Conservation (phyloP, 2,888 invertebrate species). For the Euplexia lucipara region DNA sequence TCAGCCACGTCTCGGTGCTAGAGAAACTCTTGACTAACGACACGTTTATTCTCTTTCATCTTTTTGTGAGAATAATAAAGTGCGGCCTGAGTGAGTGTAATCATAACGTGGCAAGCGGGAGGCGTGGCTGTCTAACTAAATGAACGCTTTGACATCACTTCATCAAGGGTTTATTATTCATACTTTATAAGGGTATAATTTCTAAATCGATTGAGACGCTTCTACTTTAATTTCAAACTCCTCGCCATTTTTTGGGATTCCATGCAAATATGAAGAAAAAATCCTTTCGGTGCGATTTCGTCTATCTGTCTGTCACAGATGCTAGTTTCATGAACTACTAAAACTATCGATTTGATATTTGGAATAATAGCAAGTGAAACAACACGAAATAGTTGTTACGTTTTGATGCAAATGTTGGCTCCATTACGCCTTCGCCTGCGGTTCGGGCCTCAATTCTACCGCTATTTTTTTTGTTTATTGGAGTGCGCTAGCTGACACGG, state of each 20-base stretch:
- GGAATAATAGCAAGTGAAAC: too few relatives aligned
- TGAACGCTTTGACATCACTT: constrained; percentile 55
- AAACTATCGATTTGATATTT: too few relatives aligned
- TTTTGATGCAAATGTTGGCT: too few relatives aligned
- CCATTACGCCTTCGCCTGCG: too few relatives aligned
- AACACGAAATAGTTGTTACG: too few relatives aligned
- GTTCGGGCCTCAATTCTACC: too few relatives aligned
- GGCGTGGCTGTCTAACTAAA: constrained; percentile 66
- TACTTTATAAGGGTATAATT: constrained; percentile 42
- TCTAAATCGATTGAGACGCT: constrained; percentile 39
- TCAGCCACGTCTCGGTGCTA: constrained; percentile 37
- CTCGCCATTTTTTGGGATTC: constrained; percentile 1
- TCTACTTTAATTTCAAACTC: constrained; percentile 5
- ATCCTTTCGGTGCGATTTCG: too few relatives aligned
- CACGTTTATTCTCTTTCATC: constrained; percentile 19
- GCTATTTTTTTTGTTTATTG: too few relatives aligned
- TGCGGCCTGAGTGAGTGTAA: constrained; percentile 50
- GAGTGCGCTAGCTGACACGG: too few relatives aligned
- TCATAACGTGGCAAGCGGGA: constrained; percentile 61
- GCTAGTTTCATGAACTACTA: too few relatives aligned
- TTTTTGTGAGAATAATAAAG: constrained; percentile 47
- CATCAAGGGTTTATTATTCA: constrained; percentile 66
- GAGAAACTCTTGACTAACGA: constrained; percentile 21
- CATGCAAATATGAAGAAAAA: too few relatives aligned
- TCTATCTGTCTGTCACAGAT: too few relatives aligned